Evolutionary conservation across 1,140 invertebrate genomes (phyloP).

Genomic region (Theocolax elegans): DNA sequence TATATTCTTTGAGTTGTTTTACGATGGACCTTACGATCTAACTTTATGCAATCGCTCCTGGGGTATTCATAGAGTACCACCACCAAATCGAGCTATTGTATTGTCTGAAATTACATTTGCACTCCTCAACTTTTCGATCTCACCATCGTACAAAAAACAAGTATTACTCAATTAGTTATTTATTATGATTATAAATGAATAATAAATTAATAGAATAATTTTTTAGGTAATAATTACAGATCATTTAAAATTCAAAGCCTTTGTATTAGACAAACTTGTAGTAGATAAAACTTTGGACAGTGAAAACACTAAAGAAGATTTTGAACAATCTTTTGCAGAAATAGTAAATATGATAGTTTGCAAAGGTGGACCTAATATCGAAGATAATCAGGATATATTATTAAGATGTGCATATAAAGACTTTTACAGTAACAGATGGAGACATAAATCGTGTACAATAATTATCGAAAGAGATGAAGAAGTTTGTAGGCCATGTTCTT

Average conservation of each 20-base stretch:
- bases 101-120: conserved; percentile 41
- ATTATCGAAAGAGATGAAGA: conserved; percentile 39
- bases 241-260: conserved; percentile 38
- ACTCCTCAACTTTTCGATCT: conserved; percentile 24
- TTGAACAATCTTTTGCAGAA: conserved; percentile 43
- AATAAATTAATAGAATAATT: conserved; percentile 3
- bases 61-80: conserved; percentile 42
- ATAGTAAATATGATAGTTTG: conserved; percentile 25
- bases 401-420: conserved; percentile 40
- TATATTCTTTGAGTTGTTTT: conserved; percentile 40
- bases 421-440: conserved; percentile 42
- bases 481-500: conserved; percentile 37
- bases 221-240: conserved; percentile 38
- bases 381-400: conserved; percentile 40
- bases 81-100: conserved; percentile 41
- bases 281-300: conserved; percentile 40
- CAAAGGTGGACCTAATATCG: conserved; percentile 36
- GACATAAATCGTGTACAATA: conserved; percentile 42
- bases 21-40: conserved; percentile 41
- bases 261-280: conserved; percentile 40
- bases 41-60: conserved; percentile 34
- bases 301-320: conserved; percentile 41
- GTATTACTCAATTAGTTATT: conserved; percentile 9
- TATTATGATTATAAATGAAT: background rate
- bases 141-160: conserved; percentile 41